Evolutionary conservation across 2,113 vertebrate genomes (phyloP).

Genomic region (Ploceus nigricollis): DNA sequence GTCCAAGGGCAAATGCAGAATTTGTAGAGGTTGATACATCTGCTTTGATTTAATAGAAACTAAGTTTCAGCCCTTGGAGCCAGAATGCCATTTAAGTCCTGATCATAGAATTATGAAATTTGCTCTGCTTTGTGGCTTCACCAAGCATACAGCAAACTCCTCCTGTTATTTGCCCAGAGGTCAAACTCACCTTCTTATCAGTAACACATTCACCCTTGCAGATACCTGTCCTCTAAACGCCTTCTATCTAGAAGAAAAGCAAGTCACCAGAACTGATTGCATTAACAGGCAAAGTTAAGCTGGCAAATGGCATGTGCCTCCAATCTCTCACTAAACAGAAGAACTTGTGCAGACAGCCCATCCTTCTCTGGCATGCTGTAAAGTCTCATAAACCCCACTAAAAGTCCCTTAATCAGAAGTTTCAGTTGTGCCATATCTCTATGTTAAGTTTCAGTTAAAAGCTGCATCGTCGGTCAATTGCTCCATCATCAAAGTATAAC

Average conservation of each 20-base stretch:
- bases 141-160: not conserved
- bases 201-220: not conserved
- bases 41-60: not conserved
- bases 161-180: not conserved
- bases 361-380: not conserved
- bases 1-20: not conserved
- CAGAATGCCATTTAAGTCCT: not conserved
- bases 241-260: not conserved
- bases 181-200: not conserved
- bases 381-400: not conserved
- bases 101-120: not conserved
- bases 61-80: not conserved
- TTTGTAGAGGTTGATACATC: not conserved
- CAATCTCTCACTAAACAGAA: not conserved
- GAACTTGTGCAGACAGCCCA: not conserved
- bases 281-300: not conserved
- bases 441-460: not conserved
- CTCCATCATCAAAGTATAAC: not conserved
- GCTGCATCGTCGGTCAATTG: accelerated
- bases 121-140: not conserved
- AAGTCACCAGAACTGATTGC: not conserved
- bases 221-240: not conserved
- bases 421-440: not conserved
- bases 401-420: not conserved
- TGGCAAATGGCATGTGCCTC: not conserved